Base-by-base conservation (phyloP, 2,113 vertebrate species). In the Lontra canadensis region DNA sequence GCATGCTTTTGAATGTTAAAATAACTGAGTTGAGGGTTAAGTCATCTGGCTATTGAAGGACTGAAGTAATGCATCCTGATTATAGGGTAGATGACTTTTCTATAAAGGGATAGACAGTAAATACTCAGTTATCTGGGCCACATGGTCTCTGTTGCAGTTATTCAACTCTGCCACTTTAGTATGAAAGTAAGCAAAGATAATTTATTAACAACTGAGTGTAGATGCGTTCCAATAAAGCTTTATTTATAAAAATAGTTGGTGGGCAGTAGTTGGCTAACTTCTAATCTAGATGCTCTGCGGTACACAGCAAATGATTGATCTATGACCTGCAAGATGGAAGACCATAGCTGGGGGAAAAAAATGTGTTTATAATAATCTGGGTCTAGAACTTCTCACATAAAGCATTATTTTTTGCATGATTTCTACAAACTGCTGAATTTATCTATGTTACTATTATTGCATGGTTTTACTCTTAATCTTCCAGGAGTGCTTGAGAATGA, bases 1-100 rank as follows among this genome's bases (percentile, higher is more conserved):
- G 36, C 23, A 6, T 93, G 31, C 44, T 90, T 95, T 55, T 81
- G 20, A 74, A 34, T 95, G 59, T 95, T 95, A 69, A 92, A 82
- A 61, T 96, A 78, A 91, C 31, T 69, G n/a, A 55, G 42, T 61
- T 73, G 34, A 47, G 7, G 31, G 23, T 61, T 13, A 89, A 83
- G 89, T 1, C 42, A 71, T 95, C 79, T 85, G 55, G 23, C 61
- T 85, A 88, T 88, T 67, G 67, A 93, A 93, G 44, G 44, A 74
- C 42, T 92, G 49, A 88, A 52, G 34, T 52, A 31, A 42, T 57
- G n/a, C 29, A 74, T 82, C 44, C 81, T 36, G 52, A 36, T 52
- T 55, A 47, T 20, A 81, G 44, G 3, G 57, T 67, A 65, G 36
- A 36, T 2, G 78, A 29, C 39, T 88, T 91, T 74, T 96, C 82